Conservation (phyloP, 2,113 vertebrate species). For the Gasterosteus aculeatus region DNA sequence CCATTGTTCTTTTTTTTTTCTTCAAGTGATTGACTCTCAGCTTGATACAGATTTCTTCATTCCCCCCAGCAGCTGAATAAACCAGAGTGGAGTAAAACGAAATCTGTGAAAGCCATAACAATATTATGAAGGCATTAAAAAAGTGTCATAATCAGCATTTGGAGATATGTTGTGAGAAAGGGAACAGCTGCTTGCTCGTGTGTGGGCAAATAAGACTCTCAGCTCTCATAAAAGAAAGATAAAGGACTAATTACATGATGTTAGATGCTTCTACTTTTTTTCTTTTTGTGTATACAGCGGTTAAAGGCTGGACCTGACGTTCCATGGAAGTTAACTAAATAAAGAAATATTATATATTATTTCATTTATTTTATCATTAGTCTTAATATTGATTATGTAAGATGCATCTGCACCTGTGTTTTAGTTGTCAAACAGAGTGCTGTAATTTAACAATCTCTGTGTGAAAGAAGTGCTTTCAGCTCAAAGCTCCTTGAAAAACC, state of each 20-base stretch:
- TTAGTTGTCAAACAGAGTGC: conserved; percentile 8
- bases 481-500: conserved; percentile 17
- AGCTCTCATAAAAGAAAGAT: neutral
- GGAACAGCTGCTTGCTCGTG: neutral
- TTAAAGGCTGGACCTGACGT: neutral
- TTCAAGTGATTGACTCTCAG: neutral
- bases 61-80: neutral
- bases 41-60: neutral
- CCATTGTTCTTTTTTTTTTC: conserved; percentile 36
- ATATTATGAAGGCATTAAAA: neutral
- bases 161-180: conserved; percentile 9
- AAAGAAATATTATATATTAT: neutral
- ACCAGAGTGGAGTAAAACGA: neutral
- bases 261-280: neutral
- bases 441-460: conserved; percentile 17
- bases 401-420: neutral
- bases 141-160: conserved; percentile 4
- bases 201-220: neutral
- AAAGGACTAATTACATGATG: neutral
- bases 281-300: neutral
- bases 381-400: conserved; percentile 11
- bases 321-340: neutral
- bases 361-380: neutral
- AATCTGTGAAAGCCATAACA: neutral
- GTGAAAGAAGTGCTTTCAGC: conserved; percentile 24